These are phyloP conservation scores for Zaprionus davidi DNA, from an alignment of 1,140 invertebrate genomes.

Conservation along the genomic window DNA sequence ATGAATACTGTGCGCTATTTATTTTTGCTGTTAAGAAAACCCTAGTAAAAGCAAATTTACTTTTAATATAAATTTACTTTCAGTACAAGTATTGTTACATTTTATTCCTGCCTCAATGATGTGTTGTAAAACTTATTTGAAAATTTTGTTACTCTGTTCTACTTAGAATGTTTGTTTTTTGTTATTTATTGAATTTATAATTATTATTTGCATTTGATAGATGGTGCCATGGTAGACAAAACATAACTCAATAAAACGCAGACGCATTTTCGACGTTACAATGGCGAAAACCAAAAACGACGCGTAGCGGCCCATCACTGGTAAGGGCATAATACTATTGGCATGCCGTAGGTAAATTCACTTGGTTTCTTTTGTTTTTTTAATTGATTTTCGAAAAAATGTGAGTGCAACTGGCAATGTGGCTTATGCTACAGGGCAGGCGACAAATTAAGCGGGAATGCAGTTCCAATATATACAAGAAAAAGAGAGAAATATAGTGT, in stretches of 20 bases:
- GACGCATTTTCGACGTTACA: no score
- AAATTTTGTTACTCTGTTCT: not conserved
- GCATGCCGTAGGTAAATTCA: not conserved
- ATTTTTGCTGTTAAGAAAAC: not conserved
- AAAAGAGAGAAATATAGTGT: not conserved
- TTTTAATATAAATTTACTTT: not conserved
- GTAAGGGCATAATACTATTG: conserved; percentile 49
- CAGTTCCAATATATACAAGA: conserved; percentile 42
- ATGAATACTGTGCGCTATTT: not conserved
- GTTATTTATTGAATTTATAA: no score
- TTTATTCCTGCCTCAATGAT: not conserved
- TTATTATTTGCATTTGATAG: no score
- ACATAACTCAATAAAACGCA: no score
- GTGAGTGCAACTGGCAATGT: conserved; percentile 26
- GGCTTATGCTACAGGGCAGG: conserved; percentile 58
- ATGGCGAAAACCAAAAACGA: no score
- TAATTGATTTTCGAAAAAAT: conserved; percentile 68
- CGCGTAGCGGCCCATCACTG: no score
- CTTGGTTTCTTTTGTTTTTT: conserved; percentile 65
- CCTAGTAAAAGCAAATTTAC: not conserved
- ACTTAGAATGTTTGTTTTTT: not conserved
- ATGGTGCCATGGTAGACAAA: no score
- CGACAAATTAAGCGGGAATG: conserved; percentile 76
- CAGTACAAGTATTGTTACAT: not conserved
- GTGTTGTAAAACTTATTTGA: not conserved